These are phyloP conservation scores for Donacobius atricapilla DNA, from an alignment of 2,113 vertebrate genomes.

Conservation along the genomic window DNA sequence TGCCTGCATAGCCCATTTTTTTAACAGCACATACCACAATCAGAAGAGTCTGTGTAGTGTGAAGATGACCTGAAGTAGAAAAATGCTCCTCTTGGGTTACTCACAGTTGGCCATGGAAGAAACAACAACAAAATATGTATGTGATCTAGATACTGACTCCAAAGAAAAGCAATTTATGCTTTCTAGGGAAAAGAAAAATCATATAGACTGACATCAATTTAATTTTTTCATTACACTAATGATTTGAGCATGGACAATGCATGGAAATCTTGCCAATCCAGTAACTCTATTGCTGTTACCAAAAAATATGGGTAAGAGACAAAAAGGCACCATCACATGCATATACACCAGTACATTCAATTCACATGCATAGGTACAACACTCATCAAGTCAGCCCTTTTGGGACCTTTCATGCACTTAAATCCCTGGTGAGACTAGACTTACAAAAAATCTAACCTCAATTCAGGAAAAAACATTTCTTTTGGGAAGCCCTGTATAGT, in stretches of 20 bases:
- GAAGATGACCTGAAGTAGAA: neutral
- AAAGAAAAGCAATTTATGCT: neutral
- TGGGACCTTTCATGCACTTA: neutral
- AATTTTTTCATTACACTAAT: neutral
- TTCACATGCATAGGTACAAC: neutral
- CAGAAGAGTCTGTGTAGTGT: neutral
- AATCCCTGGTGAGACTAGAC: neutral
- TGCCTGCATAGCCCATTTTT: neutral
- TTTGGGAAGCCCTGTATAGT: neutral
- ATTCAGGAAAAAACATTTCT: neutral
- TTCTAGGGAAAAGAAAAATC: neutral
- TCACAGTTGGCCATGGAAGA: neutral
- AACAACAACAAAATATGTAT: neutral
- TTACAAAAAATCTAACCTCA: neutral
- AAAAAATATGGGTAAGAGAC: neutral
- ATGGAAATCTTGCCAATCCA: neutral
- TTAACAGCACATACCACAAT: neutral
- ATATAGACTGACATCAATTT: neutral
- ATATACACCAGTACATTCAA: neutral
- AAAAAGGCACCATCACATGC: fast-evolving
- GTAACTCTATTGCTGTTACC: neutral
- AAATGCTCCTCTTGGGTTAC: neutral
- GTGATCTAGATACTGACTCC: neutral
- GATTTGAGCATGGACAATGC: neutral
- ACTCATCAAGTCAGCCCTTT: neutral